Evolutionary conservation across 23 tunicate genomes (phyloP), one percentile per base, ranked within the genome.

Genomic region (Clavelina lepadiformis): DNA sequence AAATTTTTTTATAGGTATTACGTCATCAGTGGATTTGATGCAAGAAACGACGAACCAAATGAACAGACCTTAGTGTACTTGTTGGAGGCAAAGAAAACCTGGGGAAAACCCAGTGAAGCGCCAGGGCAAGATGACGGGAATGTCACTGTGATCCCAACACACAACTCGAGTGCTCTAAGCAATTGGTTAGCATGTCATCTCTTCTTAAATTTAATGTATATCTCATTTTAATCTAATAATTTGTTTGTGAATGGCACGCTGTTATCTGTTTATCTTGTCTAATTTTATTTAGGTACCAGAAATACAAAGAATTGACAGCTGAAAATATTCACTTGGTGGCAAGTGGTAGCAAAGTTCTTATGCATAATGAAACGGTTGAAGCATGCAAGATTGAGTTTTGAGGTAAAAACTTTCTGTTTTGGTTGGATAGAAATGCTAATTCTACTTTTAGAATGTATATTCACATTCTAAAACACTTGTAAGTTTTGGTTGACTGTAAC

Each of bases 341-440:
- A 50, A 72, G 67, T 24, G 81, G 76, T 18, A 67, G 86, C 74
- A 72, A 76, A 38, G 85, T 86, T 3, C 33, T 71, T 15, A 56
- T 86, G 85, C 86, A 63, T n/a, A 54, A 64, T 31, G 95, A 86
- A 35, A 66, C 62, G 29, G 56, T 86, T 0, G 85, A 78, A 28
- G 95, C 95, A 20, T 86, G 95, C 60, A 86, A 86, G 63, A 86
- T 86, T 51, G 95, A 78, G 35, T 64, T 86, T 38, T 86, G 46
- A 83, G 47, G 66, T n/a, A n/a, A n/a, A n/a, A n/a, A n/a, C n/a
- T n/a, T n/a, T n/a, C n/a, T n/a, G n/a, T n/a, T n/a, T n/a, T n/a
- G n/a, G n/a, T n/a, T n/a, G n/a, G n/a, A n/a, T n/a, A n/a, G n/a
- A n/a, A n/a, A n/a, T n/a, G n/a, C n/a, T n/a, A n/a, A n/a, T n/a